Base-by-base conservation (phyloP, 2,888 invertebrate genomes). In the Epistrophe eligans region DNA sequence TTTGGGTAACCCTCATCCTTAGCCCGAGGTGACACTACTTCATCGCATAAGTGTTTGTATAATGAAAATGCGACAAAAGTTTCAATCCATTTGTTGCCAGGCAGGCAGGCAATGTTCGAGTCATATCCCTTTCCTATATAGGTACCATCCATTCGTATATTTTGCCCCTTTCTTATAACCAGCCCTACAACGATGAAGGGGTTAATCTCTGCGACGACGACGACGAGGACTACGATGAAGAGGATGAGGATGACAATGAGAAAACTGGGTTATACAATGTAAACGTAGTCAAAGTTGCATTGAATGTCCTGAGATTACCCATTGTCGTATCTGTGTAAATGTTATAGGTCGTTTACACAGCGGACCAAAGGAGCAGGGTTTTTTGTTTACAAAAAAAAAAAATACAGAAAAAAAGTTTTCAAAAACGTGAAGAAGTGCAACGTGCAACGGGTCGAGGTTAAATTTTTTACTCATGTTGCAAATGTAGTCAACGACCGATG, bases 61-160 rank as follows among this genome's bases (percentile, higher is more conserved):
- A 82, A 85, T 82, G 77, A 82, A 85, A 85, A 82, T 82, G 82
- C 82, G 85, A 82, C 82, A 85, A 82, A 85, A 85, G 73, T 79
- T 85, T 64, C 77, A 74, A 85, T 73, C 77, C 77, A 82, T 79
- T 82, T 77, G 77, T 28, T 81, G 77, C 62, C 17, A 48, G 13
- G 48, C 67, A 77, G 50, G 24, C 17, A 48, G 8, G 48, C 50
- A 77, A 38, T 40, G 10, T n/a, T 55, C n/a, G 24, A 24, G 24
- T 62, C 60, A 48, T 5, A 10, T 19, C 24, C 40, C 19, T 19
- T 6, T n/a, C n/a, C n/a, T n/a, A n/a, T n/a, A n/a, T n/a, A n/a
- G n/a, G n/a, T 35, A 19, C 9, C 13, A 11, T 48, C 32, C 35
- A 15, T 62, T 52, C 52, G 24, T 28, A 28, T 28, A 15, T 28